Evolutionary conservation across 2,888 invertebrate species (phyloP).

Genomic region (Oscheius sp.): DNA sequence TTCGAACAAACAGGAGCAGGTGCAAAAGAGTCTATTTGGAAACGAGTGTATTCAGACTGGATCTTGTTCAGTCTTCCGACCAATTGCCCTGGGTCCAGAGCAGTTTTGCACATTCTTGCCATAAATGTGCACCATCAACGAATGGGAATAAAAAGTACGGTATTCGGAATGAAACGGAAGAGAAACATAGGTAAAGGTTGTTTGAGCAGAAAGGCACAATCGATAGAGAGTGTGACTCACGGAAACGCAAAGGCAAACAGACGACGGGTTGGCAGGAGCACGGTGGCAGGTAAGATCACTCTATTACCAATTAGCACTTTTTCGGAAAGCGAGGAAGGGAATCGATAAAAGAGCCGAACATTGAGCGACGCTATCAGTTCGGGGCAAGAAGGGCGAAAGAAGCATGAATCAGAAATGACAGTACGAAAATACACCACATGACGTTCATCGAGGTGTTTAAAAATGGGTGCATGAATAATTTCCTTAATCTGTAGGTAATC

Average conservation of each 20-base stretch:
- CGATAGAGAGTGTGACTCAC: constrained; percentile 30
- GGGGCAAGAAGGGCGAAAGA: not conserved
- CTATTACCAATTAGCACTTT: too few relatives aligned
- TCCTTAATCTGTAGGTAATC: too few relatives aligned
- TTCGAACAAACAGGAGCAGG: not conserved
- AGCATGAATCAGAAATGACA: constrained; percentile 14
- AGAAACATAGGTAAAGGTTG: not conserved
- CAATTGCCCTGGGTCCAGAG: too few relatives aligned
- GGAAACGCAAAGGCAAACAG: constrained; percentile 18
- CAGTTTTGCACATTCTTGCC: too few relatives aligned
- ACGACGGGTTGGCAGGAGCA: not conserved
- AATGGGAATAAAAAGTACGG: too few relatives aligned
- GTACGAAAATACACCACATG: constrained; percentile 4
- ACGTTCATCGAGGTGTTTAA: not conserved
- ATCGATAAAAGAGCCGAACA: constrained; percentile 9
- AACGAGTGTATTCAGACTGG: not conserved
- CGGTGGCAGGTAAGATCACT: constrained; percentile 9
- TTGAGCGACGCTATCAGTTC: constrained; percentile 23
- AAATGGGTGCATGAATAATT: not conserved
- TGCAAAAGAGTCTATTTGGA: not conserved
- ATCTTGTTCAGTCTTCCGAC: not conserved
- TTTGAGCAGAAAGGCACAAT: constrained; percentile 8
- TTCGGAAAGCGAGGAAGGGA: not conserved
- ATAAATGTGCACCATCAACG: too few relatives aligned
- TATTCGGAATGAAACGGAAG: too few relatives aligned